Conservation (phyloP, 2,113 vertebrate genomes). For the Oreotrochilus melanogaster region DNA sequence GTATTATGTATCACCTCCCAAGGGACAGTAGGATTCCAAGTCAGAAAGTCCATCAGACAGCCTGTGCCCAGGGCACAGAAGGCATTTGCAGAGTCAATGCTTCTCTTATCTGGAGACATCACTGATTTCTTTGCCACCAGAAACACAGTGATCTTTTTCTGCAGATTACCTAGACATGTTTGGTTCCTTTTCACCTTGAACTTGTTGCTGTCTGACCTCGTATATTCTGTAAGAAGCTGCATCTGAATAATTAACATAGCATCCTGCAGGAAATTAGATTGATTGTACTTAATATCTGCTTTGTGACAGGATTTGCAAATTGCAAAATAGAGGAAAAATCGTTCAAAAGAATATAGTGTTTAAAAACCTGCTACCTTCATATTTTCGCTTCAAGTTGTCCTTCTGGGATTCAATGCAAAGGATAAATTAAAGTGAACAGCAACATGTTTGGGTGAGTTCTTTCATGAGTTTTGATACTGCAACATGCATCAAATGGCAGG, state of each 20-base stretch:
- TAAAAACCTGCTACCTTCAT: neutral
- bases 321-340: neutral
- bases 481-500: neutral
- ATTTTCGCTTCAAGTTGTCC: neutral
- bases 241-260: constrained; percentile 24
- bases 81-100: neutral
- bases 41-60: neutral
- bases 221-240: neutral
- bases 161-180: neutral
- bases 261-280: neutral
- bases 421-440: neutral
- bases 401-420: neutral
- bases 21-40: neutral
- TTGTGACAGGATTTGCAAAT: constrained; percentile 15
- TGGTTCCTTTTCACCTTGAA: neutral
- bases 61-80: neutral
- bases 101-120: neutral
- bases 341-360: neutral
- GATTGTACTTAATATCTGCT: constrained; percentile 23
- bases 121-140: neutral
- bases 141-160: neutral
- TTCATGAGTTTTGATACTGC: neutral
- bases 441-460: neutral
- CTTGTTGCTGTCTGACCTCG: neutral
- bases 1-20: neutral